Evolutionary conservation across 1,140 invertebrate species (phyloP), one percentile per base, ranked within the genome.

Genomic region (Trichogramma pretiosum): DNA sequence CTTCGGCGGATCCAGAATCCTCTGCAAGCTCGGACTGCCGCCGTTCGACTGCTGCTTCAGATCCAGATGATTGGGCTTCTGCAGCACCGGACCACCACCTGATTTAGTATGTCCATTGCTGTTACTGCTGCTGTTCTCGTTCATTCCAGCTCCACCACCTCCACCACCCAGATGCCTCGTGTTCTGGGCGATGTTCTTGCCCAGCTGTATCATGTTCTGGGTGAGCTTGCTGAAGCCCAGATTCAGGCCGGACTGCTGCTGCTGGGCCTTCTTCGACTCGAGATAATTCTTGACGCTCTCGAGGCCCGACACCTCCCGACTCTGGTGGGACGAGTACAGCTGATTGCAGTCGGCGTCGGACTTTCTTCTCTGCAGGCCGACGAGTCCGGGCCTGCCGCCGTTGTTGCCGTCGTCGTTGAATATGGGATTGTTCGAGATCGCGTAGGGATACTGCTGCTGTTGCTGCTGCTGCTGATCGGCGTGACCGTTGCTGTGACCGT

Each of bases 211-310:
- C 63, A 67, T 67, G 32, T 68, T 68, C 26, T 67, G 65, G 0
- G 65, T 65, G 5, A 69, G 26, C 33, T 64, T 59, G 11, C 64
- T 54, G 26, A 61, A 26, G 7, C 67, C 62, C 10, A 62, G 32
- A 8, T 66, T 66, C 34, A 71, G 50, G 0, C 64, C 56, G 3
- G 48, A 18, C 13, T 69, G 62, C n/a, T n/a, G n/a, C n/a, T n/a
- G n/a, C n/a, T n/a, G n/a, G 0, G 57, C 58, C 17, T 69, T 69
- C 11, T 69, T 65, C 0, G 64, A 64, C 7, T 72, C 67, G 9
- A 70, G 47, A 23, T 67, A 71, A 51, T 62, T 69, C n/a, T 71
- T 71, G 0, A 72, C 65, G 17, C 60, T 68, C 28, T 70, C 67
- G 16, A 71, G 37, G 30, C 69, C 68, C 11, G 59, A 62, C 11